Percentiles rank a stretch among this genome's conserved stretches.
Conservation (phyloP, 2,113 vertebrate genomes). For the Poeciliopsis turrubarensis region DNA sequence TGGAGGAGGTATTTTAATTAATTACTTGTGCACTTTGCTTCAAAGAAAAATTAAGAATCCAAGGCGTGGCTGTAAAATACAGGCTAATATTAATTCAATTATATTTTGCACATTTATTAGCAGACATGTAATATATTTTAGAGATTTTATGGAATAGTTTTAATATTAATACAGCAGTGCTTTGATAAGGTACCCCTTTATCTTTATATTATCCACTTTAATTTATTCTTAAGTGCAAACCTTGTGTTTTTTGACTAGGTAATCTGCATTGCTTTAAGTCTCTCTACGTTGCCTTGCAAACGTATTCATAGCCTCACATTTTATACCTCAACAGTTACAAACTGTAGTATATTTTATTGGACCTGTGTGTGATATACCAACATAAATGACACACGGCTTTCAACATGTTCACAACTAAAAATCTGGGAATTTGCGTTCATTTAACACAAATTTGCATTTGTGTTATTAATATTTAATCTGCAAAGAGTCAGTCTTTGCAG, state of each 20-base stretch:
- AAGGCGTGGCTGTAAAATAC: constrained; percentile 6
- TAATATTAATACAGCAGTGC: not conserved
- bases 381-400: no score
- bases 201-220: not conserved
- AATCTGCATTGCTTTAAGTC: not conserved
- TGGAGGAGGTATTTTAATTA: constrained; percentile 15
- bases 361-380: no score
- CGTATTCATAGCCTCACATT: not conserved
- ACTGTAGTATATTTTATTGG: no score
- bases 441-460: no score
- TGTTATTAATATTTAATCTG: no score
- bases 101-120: not conserved
- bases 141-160: not conserved
- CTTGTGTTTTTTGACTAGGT: not conserved
- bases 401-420: no score
- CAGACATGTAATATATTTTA: not conserved
- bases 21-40: constrained; percentile 29
- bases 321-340: not conserved
- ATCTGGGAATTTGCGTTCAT: no score
- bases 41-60: constrained; percentile 18
- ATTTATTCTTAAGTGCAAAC: not conserved
- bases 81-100: constrained; percentile 2
- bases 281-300: not conserved
- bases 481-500: no score
- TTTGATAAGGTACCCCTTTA: not conserved